Base-by-base conservation (phyloP, 2,888 invertebrate genomes). In the Lampropteryx suffumata region DNA sequence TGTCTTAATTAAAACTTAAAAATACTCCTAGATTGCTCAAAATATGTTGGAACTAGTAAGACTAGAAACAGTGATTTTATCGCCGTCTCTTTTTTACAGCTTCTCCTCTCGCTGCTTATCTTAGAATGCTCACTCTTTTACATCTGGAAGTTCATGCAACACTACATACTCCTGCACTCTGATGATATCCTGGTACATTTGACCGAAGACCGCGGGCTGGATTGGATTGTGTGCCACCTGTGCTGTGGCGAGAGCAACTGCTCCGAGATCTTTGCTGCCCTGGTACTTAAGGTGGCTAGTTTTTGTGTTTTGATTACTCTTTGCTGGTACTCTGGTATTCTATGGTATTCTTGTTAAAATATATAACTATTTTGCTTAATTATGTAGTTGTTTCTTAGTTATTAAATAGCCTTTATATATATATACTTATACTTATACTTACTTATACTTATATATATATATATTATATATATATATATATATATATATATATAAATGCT, bases 141-240 rank as follows among this genome's bases (percentile, higher is more conserved):
- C 59, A 8, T 73, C 26, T 84, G 84, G 85, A 65, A 63, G 8
- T 47, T 52, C 3, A 17, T 82, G 1, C 67, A 80, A 62, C 61
- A 68, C n/a, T 73, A 69, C 37, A 34, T 80, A 11, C 50, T 69
- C 28, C 39, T 36, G 0, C 66, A 79, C 28, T 64, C 74, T n/a
- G 80, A 84, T 65, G 65, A 71, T 35, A 53, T 82, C 59, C 67
- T 84, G 55, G 66, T 72, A 47, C 26, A 69, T 52, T 17, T 81
- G 30, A 62, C 69, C 1, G 69, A 76, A 9, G 56, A 72, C 0
- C 55, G 58, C 1, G 65, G 67, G 0, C 45, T 77, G 3, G 76
- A 79, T 13, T 78, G 78, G 76, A 35, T 83, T 0, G 59, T 79
- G 0, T 84, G 84, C 44, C 69, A 76, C 11, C 12, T 77, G 5